Base-by-base conservation (phyloP, 2,888 invertebrate genomes). In the Dynastes tityus region DNA sequence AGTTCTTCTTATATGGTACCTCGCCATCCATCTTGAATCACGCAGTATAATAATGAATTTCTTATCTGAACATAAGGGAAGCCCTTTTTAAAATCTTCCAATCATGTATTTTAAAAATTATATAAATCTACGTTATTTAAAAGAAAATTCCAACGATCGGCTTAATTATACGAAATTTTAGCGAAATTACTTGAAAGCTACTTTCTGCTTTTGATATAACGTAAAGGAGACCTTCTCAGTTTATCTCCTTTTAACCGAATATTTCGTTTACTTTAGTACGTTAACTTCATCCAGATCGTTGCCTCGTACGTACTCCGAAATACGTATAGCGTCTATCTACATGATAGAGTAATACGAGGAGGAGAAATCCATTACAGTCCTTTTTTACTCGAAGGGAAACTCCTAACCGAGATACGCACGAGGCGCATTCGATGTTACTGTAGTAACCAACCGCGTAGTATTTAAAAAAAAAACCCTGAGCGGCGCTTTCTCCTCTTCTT, bases 341-440 rank as follows among this genome's bases (percentile, higher is more conserved):
- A 22, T 6, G 55, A 58, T 58, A 63, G 27, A 63, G 63, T 27
- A 63, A 63, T 29, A n/a, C 63, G 32, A 63, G 11, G 63, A 29
- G 27, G 63, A 29, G 29, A 63, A 63, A 63, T 63, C 32, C 63
- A 58, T 63, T 32, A 32, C 63, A 29, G 27, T 63, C 63, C 29
- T 63, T 63, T 63, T 45, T 63, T 29, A 27, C 63, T 58, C 16
- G 27, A 32, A 27, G 63, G 63, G 29, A 63, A 29, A 32, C 63
- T 32, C 32, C 63, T 63, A 63, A 58, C 55, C 55, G 55, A 58
- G 55, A 58, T 58, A 58, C 55, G 53, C 5, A 58, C 22, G 22
- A 58, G 55, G 9, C 55, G 16, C 8, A 32, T 22, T 27, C 11
- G 32, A 63, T 13, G 63, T 63, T 63, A 63, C 63, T 63, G 63